Evolutionary conservation across 2,797 vertebrate genomes (phyloP), one percentile per base, ranked within the genome.

Genomic region (Sphenodon punctatus): DNA sequence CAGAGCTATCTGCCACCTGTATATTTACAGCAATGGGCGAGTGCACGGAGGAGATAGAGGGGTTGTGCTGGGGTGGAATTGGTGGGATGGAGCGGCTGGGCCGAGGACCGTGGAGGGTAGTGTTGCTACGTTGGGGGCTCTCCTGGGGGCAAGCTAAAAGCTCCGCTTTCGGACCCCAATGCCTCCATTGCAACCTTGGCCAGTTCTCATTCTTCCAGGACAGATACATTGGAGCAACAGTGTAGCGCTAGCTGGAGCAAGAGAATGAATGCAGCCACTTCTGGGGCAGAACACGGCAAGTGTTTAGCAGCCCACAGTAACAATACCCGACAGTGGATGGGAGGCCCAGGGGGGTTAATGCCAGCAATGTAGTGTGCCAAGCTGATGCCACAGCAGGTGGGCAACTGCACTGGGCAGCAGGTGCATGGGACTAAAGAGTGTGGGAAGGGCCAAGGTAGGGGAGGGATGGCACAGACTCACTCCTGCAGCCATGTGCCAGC

Each of bases 391-490:
- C 1, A 84, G 68, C 59, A 86, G 87, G 30, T 42, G 67, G 45
- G 48, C 7, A 82, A 86, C 80, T 89, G 39, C 55, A 32, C 1
- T 1, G 48, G 34, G 46, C 42, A 86, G 84, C 85, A 85, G 90
- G 63, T 87, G 90, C 72, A 4, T 27, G 56, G 43, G 8, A 0
- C 67, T 8, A 36, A 11, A 61, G 46, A 49, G 73, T 83, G 16
- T 71, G 81, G 83, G 58, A 12, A 58, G 32, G 11, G 55, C 13
- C 7, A 34, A 51, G 27, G n/a, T n/a, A n/a, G n/a, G n/a, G n/a
- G 2, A 17, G 32, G 6, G 30, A 36, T 12, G 30, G 30, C 30
- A 34, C 34, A 56, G 32, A 34, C 55, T 5, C 55, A 20, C 34
- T 34, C 55, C 7, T 10, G 32, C 53, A 11, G 34, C 10, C 34